phyloP scores from a whole-genome alignment of 92 coral and sea anemone species.

The Metridium senile region DNA sequence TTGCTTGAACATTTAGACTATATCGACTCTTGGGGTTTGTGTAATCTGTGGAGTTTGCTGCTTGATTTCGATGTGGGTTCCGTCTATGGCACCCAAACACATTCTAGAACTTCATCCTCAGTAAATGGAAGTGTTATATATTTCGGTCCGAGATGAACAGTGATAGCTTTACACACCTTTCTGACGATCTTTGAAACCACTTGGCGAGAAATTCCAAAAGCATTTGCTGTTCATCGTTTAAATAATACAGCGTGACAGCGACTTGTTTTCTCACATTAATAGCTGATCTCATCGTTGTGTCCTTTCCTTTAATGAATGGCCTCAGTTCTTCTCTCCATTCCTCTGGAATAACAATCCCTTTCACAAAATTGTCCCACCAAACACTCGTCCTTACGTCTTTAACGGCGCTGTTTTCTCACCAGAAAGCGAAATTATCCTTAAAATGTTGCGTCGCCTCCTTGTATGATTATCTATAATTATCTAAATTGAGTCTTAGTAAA shows the following conservation, averaged over 20 bases:
- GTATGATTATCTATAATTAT: no score
- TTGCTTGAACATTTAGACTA: conserved; percentile 41
- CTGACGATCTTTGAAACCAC: conserved; percentile 58
- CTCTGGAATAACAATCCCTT: conserved; percentile 40
- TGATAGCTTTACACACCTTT: conserved; percentile 56
- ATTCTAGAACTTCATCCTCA: conserved; percentile 41
- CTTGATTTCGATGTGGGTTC: conserved; percentile 35
- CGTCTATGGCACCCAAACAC: conserved; percentile 61
- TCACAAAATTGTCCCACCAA: conserved; percentile 55
- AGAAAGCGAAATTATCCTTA: no score
- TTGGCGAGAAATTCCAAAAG: conserved; percentile 62
- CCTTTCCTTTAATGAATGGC: conserved; percentile 53
- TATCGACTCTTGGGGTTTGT: conserved; percentile 23
- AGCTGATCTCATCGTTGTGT: conserved; percentile 52
- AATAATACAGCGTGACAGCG: conserved; percentile 62
- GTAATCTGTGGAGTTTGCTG: conserved; percentile 31
- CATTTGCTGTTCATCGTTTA: conserved; percentile 68
- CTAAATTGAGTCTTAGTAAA: no score
- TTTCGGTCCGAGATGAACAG: conserved; percentile 53
- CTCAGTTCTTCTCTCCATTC: conserved; percentile 48
- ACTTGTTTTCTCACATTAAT: conserved; percentile 59
- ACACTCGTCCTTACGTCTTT: conserved; percentile 49
- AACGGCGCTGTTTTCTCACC: no score
- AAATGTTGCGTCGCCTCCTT: no score
- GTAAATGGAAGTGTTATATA: conserved; percentile 52